Percentiles rank a stretch among this genome's conserved stretches.
These are phyloP conservation scores for Osmerus eperlanus DNA, from an alignment of 2,113 vertebrate genomes.

Conservation along the genomic window DNA sequence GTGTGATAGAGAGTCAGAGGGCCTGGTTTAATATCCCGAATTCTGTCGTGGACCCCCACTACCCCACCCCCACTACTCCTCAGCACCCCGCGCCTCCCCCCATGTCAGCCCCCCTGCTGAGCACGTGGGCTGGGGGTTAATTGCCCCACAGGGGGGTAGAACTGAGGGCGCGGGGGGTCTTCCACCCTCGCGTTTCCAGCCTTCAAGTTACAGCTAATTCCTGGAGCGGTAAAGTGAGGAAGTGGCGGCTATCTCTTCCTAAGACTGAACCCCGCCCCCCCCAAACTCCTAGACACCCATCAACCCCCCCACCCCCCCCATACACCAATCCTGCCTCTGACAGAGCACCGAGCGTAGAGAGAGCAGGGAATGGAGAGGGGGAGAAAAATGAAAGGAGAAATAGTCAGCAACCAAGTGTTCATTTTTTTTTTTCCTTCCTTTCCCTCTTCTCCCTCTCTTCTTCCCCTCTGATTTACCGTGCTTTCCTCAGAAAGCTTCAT, in stretches of 20 bases:
- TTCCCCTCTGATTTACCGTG: conserved; percentile 92
- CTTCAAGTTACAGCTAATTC: conserved; percentile 96
- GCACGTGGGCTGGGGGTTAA: conserved; percentile 81
- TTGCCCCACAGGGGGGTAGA: conserved; percentile 94
- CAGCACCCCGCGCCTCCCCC: conserved; percentile 14
- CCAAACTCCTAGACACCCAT: conserved; percentile 37
- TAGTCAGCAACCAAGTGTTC: conserved; percentile 89
- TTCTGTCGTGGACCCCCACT: conserved; percentile 43
- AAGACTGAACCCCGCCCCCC: conserved; percentile 45
- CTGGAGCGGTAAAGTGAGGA: conserved; percentile 71
- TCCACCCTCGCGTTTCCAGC: conserved; percentile 74
- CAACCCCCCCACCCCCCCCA: conserved; percentile 27
- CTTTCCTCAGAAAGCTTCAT: conserved; percentile 99
- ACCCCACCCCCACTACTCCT: too few species aligned
- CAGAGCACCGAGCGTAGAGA: conserved; percentile 46
- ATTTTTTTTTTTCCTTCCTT: conserved; percentile 41
- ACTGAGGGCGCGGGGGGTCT: conserved; percentile 90
- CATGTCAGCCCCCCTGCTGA: conserved; percentile 47
- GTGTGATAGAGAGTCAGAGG: conserved; percentile 46
- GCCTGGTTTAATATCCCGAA: conserved; percentile 53
- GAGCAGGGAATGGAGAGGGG: conserved; percentile 60
- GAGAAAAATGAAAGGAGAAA: conserved; percentile 62
- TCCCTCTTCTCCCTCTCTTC: conserved; percentile 23
- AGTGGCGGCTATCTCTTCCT: conserved; percentile 85
- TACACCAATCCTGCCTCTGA: conserved; percentile 13